Evolutionary conservation across 2,113 vertebrate genomes (phyloP).

Genomic region (Alethe diademata): DNA sequence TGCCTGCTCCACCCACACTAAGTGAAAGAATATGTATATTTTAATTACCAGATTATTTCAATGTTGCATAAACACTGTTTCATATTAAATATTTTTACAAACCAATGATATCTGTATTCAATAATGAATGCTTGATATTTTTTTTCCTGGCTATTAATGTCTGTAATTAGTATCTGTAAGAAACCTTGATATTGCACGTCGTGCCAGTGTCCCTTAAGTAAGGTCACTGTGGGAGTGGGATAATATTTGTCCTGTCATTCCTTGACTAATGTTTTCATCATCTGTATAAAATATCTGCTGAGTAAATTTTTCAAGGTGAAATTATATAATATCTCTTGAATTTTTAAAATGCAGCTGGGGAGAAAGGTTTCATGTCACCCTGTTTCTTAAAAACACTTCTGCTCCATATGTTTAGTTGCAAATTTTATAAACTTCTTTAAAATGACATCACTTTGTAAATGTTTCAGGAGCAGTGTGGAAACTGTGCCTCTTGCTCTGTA

Average conservation of each 20-base stretch:
- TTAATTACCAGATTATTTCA: constrained; percentile 62
- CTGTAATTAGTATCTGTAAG: neutral
- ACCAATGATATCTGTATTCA: neutral
- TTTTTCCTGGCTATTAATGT: neutral
- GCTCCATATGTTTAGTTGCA: neutral
- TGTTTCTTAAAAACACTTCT: neutral
- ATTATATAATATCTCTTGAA: neutral
- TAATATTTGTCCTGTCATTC: neutral
- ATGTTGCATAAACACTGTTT: neutral
- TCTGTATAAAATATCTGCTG: neutral
- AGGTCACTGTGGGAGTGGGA: neutral
- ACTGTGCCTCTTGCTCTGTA: neutral
- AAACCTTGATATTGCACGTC: neutral
- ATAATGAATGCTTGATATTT: neutral
- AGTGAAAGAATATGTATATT: constrained; percentile 44
- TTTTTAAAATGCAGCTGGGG: neutral
- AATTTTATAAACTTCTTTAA: neutral
- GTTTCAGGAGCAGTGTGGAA: neutral
- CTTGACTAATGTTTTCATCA: neutral
- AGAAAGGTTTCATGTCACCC: neutral
- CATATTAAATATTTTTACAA: constrained; percentile 26
- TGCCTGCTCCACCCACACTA: constrained; percentile 42
- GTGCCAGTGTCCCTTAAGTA: neutral
- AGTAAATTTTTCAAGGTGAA: constrained; percentile 13
- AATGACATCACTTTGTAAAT: neutral